Base-by-base conservation (phyloP, 2,797 vertebrate genomes). In the Spinus pinus region DNA sequence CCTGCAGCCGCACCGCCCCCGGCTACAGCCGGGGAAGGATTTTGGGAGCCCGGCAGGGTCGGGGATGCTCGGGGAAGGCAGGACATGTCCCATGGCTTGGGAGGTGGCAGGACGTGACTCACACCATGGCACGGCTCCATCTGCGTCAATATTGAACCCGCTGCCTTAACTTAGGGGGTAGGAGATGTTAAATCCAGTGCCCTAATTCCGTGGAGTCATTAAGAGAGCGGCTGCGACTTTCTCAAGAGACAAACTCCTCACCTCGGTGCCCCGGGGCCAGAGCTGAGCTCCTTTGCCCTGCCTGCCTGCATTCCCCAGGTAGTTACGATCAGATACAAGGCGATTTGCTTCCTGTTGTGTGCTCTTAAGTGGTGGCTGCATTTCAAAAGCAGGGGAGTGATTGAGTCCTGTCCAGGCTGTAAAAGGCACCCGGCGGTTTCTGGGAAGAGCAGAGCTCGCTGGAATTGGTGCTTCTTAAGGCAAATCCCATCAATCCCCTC, bases 311-410 rank as follows among this genome's bases (percentile, higher is more conserved):
- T 95, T 97, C 95, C 96, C 95, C 89, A 33, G 84, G 92, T 72
- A 57, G 89, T 91, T 93, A 42, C 19, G 2, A 95, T 96, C 95
- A 95, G 92, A 96, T 96, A 96, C 61, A n/a, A 58, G 7, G 70
- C 89, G 86, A 24, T 94, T 92, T 58, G 82, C 95, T 96, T 97
- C 96, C 96, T 96, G 95, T 93, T 91, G 92, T 69, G 86, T 49
- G 73, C 91, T 84, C 81, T 62, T 65, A 71, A 95, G 91, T 62
- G 92, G 84, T 31, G 91, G 92, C 89, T 95, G 96, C 94, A 91
- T 97, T 97, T 95, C 94, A 95, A 93, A 93, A 92, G 90, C 93
- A 44, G 13, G 39, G 81, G 3, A 78, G 81, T 21, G 89, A 87
- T 94, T 94, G 2, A 5, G 5, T 22, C 12, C 5, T 7, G 1